Evolutionary conservation across 2,113 vertebrate species (phyloP), one percentile per base, ranked within the genome.

Genomic region (Salvelinus alpinus): DNA sequence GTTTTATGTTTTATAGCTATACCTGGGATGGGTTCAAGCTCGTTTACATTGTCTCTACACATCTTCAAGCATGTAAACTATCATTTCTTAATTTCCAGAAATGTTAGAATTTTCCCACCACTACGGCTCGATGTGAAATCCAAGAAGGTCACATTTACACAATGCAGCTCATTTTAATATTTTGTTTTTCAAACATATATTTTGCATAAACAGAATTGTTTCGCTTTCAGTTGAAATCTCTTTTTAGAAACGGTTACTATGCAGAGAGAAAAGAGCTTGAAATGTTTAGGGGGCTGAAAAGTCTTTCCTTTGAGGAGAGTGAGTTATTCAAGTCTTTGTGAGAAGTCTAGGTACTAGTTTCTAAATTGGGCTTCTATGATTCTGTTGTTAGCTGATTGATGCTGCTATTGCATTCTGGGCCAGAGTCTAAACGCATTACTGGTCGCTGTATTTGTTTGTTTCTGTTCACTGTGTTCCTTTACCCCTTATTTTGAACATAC

Each of bases 401-500:
- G 60, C 47, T 65, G 73, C 70, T 57, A 75, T 65, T 57, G 68
- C 78, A 74, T 62, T 24, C 31, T 34, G 29, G 75, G 80, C 29
- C 18, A 64, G 75, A 31, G 9, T 74, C 78, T 65, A 16, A 70
- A 73, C 24, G 38, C 70, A 81, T 83, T 81, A 80, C 54, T n/a
- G 22, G 64, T 18, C 16, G 13, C 59, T 51, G 54, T 64, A 29
- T 73, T 73, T 71, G 80, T 82, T 74, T 78, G 67, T 66, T 25
- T 66, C 16, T 54, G 51, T 54, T 18, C 64, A 48, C 25, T 67
- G 29, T 72, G 57, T 76, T 90, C 93, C 85, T 90, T 94, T 94
- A 94, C 91, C 88, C 91, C 38, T 70, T 3, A 93, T 94, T 96
- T 84, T 95, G 95, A 97, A 97, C 95, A 95, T 93, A 96, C 95